Percentiles rank a stretch among this genome's conserved stretches.
Evolutionary conservation across 2,888 invertebrate species (phyloP).

Genomic region (Aspidiotus rigidus): DNA sequence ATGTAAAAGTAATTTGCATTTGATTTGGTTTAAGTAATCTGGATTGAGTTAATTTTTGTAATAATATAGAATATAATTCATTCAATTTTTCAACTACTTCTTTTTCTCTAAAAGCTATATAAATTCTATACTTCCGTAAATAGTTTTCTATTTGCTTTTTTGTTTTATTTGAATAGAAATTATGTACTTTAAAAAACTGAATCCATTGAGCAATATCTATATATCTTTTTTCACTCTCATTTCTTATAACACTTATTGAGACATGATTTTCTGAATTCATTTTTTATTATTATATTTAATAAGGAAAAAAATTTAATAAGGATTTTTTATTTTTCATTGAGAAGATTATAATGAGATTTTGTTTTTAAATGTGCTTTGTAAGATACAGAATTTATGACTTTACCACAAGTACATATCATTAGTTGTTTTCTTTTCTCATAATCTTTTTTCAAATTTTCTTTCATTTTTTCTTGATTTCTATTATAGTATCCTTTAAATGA

Average conservation of each 20-base stretch:
- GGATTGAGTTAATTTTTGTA: slow-evolving; percentile 13
- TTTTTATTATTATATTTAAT: slow-evolving; percentile 10
- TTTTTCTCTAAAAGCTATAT: slow-evolving; percentile 15
- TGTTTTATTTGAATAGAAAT: slow-evolving; percentile 18
- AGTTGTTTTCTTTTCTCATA: too few relatives aligned
- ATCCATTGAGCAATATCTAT: slow-evolving; percentile 14
- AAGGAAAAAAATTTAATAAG: slow-evolving; percentile 9
- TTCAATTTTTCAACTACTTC: slow-evolving; percentile 15
- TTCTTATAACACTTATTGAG: slow-evolving; percentile 19
- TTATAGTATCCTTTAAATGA: too few relatives aligned
- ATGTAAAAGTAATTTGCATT: slow-evolving; percentile 10
- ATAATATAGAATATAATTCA: slow-evolving; percentile 10
- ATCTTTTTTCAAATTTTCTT: too few relatives aligned
- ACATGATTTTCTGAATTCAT: slow-evolving; percentile 8
- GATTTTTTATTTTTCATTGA: not conserved
- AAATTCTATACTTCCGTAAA: slow-evolving; percentile 11
- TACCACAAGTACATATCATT: too few relatives aligned
- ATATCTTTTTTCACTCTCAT: slow-evolving; percentile 12
- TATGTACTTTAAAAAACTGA: slow-evolving; percentile 18
- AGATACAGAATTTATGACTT: too few relatives aligned
- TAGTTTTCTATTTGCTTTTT: slow-evolving; percentile 9
- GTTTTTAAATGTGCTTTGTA: too few relatives aligned
- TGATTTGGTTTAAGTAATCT: slow-evolving; percentile 13
- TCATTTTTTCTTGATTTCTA: too few relatives aligned
- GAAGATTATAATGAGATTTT: too few relatives aligned